Conservation (phyloP, 2,113 vertebrate species). For the Daubentonia madagascariensis region DNA sequence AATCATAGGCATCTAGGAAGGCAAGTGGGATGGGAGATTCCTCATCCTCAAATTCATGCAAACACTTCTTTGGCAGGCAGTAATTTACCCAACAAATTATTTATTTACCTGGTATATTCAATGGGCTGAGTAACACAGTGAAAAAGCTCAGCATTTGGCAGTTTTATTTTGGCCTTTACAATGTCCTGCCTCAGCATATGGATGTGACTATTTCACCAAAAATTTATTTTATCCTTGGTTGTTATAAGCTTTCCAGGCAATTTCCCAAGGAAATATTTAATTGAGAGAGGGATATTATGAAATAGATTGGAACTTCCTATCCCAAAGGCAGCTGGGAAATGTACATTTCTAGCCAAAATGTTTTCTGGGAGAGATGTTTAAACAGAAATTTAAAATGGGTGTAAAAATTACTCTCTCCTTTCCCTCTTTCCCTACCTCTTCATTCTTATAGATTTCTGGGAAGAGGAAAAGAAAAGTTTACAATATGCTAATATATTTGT, state of each 20-base stretch:
- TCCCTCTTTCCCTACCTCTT: not conserved
- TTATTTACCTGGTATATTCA: constrained; percentile 57
- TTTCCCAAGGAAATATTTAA: constrained; percentile 74
- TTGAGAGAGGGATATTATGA: constrained; percentile 41
- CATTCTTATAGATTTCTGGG: not conserved
- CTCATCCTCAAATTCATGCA: constrained; percentile 75
- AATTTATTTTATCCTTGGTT: constrained; percentile 47
- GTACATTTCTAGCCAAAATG: constrained; percentile 43
- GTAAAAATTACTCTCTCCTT: not conserved
- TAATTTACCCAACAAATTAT: constrained; percentile 77
- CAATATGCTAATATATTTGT: not conserved
- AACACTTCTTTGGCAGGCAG: constrained; percentile 68
- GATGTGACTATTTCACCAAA: not conserved
- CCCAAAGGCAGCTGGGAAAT: constrained; percentile 45
- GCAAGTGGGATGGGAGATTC: constrained; percentile 79
- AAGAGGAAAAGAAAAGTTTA: not conserved
- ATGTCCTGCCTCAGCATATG: constrained; percentile 10
- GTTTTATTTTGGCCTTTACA: constrained; percentile 54
- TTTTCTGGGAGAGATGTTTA: constrained; percentile 43
- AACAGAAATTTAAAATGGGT: constrained; percentile 42
- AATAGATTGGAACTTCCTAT: constrained; percentile 61
- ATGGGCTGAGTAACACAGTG: not conserved
- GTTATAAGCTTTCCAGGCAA: constrained; percentile 44
- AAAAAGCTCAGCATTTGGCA: constrained; percentile 36
- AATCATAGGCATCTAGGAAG: not conserved